Conservation (phyloP, 1,140 invertebrate species). For the Stenopsyche tienmushanensis region DNA sequence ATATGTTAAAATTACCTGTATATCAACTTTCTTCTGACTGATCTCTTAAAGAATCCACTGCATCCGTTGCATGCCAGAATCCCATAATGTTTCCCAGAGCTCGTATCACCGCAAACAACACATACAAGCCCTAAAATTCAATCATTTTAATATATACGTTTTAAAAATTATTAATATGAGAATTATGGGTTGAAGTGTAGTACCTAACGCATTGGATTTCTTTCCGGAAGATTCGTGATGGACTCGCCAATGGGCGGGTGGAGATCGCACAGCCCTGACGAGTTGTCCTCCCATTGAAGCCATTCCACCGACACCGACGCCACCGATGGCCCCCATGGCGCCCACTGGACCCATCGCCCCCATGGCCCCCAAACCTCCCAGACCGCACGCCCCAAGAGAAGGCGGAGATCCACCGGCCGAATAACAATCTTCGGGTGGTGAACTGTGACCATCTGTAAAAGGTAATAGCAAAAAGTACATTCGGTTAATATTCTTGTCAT, state of each 20-base stretch:
- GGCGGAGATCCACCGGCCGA: constrained; percentile 35
- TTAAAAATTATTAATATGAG: neutral
- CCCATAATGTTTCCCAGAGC: constrained; percentile 96
- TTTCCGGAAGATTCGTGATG: constrained; percentile 35
- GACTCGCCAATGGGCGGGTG: constrained; percentile 37
- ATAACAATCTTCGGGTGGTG: constrained; percentile 38
- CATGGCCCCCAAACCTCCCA: constrained; percentile 29
- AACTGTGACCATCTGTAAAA: constrained; percentile 38
- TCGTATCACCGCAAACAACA: constrained; percentile 95
- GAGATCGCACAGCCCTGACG: constrained; percentile 37
- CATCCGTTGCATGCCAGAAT: constrained; percentile 99
- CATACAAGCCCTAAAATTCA: constrained; percentile 69
- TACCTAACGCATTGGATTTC: constrained; percentile 36
- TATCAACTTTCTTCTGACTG: constrained; percentile 93
- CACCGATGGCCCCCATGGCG: constrained; percentile 3
- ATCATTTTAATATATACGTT: neutral
- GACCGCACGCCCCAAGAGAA: constrained; percentile 33
- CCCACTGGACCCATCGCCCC: constrained; percentile 28
- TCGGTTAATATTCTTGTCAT: no score
- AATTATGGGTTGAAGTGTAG: neutral
- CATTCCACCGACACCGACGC: constrained; percentile 18
- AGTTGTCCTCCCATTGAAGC: constrained; percentile 31
- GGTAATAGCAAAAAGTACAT: no score
- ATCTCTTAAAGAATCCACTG: constrained; percentile 98
- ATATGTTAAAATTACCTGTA: constrained; percentile 74